These are phyloP conservation scores for Heteromurus nitidus DNA, from an alignment of 2,888 invertebrate genomes.

Conservation along the genomic window DNA sequence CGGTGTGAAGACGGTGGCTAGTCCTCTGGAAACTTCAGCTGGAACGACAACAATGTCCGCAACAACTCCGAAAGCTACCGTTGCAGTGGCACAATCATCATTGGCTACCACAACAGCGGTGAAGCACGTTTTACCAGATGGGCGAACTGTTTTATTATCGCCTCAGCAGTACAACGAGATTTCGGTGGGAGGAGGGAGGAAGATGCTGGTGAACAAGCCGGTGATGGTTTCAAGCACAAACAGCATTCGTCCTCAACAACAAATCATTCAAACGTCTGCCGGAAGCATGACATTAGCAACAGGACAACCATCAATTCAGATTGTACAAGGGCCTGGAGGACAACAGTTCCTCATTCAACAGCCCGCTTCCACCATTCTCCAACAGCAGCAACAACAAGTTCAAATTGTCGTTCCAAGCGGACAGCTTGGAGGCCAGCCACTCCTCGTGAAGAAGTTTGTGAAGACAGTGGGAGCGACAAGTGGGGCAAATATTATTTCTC, in stretches of 20 bases:
- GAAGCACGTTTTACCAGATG: conserved; percentile 35
- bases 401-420: conserved; percentile 41
- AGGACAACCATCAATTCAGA: conserved; percentile 34
- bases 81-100: conserved; percentile 49
- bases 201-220: conserved; percentile 3
- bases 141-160: conserved; percentile 25
- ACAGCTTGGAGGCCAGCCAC: conserved; percentile 58
- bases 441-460: conserved; percentile 65
- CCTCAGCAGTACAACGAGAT: conserved; percentile 32
- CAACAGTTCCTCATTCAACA: conserved; percentile 49
- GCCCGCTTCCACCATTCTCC: conserved; percentile 9
- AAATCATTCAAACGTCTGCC: conserved; percentile 26
- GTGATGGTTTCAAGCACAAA: conserved; percentile 13
- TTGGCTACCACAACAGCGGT: conserved; percentile 24
- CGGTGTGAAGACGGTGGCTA: neutral
- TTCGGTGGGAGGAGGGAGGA: conserved; percentile 26
- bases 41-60: conserved; percentile 73
- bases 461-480: conserved; percentile 31
- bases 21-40: conserved; percentile 74
- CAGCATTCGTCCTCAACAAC: conserved; percentile 22
- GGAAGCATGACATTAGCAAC: neutral
- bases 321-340: conserved; percentile 44
- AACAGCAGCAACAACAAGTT: conserved; percentile 49
- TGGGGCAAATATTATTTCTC: conserved; percentile 6
- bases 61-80: conserved; percentile 70